phyloP scores from a whole-genome alignment of 92 coral and sea anemone genomes.

The Scolanthus callimorphus region DNA sequence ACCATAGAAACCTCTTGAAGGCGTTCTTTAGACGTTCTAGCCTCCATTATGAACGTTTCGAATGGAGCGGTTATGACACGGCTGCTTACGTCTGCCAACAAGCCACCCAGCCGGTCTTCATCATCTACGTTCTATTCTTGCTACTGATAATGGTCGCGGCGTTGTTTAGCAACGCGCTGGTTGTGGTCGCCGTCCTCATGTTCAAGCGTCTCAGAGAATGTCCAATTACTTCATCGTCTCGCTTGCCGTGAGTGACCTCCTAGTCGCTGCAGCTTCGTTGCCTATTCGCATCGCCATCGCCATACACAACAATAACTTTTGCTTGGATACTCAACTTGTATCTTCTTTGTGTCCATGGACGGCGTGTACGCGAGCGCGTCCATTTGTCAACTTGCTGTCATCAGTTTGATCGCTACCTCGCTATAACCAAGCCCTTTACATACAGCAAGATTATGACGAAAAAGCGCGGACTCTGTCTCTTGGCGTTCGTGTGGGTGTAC shows the following conservation, averaged over 20 bases:
- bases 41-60: too few relatives aligned
- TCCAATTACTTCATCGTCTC: too few relatives aligned
- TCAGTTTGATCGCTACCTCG: constrained; percentile 92
- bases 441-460: constrained; percentile 73
- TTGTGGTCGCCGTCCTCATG: constrained; percentile 70
- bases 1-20: too few relatives aligned
- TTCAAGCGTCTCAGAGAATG: constrained; percentile 78
- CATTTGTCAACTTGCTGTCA: constrained; percentile 82
- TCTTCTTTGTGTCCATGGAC: constrained; percentile 68
- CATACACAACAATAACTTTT: constrained; percentile 83
- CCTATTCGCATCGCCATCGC: constrained; percentile 83
- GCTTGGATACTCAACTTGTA: constrained; percentile 69
- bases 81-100: constrained; percentile 50
- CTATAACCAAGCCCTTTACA: constrained; percentile 82
- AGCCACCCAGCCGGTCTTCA: constrained; percentile 37
- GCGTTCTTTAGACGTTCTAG: too few relatives aligned
- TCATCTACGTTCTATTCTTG: constrained; percentile 56
- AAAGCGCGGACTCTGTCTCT: constrained; percentile 45
- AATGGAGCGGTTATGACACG: too few relatives aligned
- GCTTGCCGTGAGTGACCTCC: constrained; percentile 84
- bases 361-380: constrained; percentile 71
- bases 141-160: constrained; percentile 72
- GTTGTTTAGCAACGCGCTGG: constrained; percentile 78
- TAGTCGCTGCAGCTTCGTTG: constrained; percentile 55
- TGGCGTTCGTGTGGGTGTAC: constrained; percentile 82